Evolutionary conservation across 1,140 invertebrate species (phyloP).

Genomic region (Ridgeia piscesae): DNA sequence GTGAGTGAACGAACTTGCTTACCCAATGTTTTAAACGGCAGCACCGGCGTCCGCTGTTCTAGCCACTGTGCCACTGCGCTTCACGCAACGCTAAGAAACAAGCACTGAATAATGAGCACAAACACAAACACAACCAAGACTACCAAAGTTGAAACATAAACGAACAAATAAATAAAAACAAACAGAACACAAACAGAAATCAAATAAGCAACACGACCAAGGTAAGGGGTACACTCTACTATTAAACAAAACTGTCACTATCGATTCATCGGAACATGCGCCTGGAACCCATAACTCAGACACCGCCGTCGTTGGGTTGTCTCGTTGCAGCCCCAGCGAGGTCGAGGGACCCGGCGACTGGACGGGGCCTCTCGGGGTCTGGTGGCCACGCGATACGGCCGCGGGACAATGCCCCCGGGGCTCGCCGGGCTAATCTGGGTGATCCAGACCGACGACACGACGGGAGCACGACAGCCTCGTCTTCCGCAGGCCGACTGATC

Average conservation of each 20-base stretch:
- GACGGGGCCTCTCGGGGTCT: not conserved
- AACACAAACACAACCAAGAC: not conserved
- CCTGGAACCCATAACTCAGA: not conserved
- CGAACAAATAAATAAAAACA: not conserved
- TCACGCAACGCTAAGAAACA: no score
- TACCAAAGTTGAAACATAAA: not conserved
- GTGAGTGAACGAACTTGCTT: no score
- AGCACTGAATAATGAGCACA: not conserved
- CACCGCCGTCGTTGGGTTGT: not conserved
- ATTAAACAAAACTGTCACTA: not conserved
- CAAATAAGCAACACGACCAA: not conserved
- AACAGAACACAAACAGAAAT: not conserved
- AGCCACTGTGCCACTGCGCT: no score
- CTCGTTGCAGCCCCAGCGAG: not conserved
- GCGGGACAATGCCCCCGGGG: no score
- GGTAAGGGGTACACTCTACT: not conserved
- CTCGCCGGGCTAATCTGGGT: not conserved
- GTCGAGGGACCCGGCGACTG: not conserved
- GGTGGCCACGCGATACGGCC: not conserved
- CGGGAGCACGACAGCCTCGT: not conserved
- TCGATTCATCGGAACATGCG: not conserved
- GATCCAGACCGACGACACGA: not conserved
- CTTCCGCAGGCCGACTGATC: not conserved
- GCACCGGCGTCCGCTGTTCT: no score
- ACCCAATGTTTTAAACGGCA: no score